Evolutionary conservation across 2,113 vertebrate species (phyloP).

Genomic region (Ornithorhynchus anatinus): DNA sequence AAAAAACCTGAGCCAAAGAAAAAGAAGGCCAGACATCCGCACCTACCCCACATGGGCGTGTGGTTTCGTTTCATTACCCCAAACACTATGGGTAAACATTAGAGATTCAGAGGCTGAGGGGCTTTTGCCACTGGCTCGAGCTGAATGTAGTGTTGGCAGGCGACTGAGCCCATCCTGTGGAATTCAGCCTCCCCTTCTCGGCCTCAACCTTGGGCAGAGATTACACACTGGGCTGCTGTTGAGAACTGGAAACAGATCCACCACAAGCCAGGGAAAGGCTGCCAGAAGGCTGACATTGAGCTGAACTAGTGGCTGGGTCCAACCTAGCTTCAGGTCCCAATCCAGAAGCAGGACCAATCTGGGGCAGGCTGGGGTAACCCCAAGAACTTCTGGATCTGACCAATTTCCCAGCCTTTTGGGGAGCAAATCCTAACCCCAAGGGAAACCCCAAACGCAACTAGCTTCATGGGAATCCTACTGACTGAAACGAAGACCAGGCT

Average conservation of each 20-base stretch:
- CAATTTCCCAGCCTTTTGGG: background rate
- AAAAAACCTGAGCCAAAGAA: conserved; percentile 50
- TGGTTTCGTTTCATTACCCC: conserved; percentile 53
- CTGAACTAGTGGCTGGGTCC: background rate
- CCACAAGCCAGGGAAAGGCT: background rate
- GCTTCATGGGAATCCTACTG: background rate
- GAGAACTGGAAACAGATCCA: background rate
- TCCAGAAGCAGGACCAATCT: background rate
- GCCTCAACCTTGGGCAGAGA: background rate
- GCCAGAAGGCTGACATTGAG: rapidly evolving
- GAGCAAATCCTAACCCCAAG: rapidly evolving
- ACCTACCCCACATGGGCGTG: conserved; percentile 4
- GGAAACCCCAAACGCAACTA: rapidly evolving
- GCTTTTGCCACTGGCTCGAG: background rate
- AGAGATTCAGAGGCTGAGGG: background rate
- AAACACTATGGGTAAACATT: conserved; percentile 17
- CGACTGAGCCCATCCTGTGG: background rate
- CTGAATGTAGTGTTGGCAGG: background rate
- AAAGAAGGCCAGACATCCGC: conserved; percentile 23
- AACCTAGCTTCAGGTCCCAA: rapidly evolving
- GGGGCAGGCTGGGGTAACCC: background rate
- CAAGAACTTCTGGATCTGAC: rapidly evolving
- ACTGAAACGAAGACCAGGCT: background rate
- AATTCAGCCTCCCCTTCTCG: background rate
- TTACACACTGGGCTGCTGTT: background rate